Evolutionary conservation across 2,797 vertebrate genomes (phyloP).

Genomic region (Pseudotriccus pelzelni): DNA sequence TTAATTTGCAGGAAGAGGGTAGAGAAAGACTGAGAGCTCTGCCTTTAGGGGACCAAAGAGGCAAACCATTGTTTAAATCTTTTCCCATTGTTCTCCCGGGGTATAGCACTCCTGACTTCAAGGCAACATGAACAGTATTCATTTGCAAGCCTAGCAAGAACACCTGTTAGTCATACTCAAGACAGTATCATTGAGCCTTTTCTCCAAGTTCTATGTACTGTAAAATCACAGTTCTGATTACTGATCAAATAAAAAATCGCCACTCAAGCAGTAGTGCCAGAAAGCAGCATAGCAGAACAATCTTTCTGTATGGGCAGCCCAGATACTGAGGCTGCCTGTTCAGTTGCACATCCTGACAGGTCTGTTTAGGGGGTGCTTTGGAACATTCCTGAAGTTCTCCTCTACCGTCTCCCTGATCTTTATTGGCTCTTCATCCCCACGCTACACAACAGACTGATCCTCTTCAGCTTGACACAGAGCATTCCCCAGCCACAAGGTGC

Average conservation of each 20-base stretch:
- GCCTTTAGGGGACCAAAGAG: background rate
- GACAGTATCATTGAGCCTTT: background rate
- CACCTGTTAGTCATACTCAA: background rate
- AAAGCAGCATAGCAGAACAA: background rate
- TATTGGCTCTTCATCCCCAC: background rate
- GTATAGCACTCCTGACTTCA: background rate
- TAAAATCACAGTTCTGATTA: background rate
- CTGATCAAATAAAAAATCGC: background rate
- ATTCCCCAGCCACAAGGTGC: background rate
- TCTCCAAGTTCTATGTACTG: background rate
- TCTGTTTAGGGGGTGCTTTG: background rate
- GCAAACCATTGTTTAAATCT: background rate
- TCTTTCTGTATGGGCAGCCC: rapidly evolving
- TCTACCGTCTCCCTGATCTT: background rate
- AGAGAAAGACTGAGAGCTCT: background rate
- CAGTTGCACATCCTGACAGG: background rate
- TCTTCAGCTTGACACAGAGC: background rate
- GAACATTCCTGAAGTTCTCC: background rate
- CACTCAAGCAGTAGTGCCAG: background rate
- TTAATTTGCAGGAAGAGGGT: background rate
- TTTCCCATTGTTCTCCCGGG: background rate
- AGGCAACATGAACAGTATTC: background rate
- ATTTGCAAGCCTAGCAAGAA: background rate
- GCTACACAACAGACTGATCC: background rate
- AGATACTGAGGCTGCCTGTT: background rate